A percentile compares a stretch with the other conserved stretches of the same genome.
These are phyloP conservation scores for Litocranius walleri DNA, from an alignment of 2,113 vertebrate genomes.

Conservation along the genomic window DNA sequence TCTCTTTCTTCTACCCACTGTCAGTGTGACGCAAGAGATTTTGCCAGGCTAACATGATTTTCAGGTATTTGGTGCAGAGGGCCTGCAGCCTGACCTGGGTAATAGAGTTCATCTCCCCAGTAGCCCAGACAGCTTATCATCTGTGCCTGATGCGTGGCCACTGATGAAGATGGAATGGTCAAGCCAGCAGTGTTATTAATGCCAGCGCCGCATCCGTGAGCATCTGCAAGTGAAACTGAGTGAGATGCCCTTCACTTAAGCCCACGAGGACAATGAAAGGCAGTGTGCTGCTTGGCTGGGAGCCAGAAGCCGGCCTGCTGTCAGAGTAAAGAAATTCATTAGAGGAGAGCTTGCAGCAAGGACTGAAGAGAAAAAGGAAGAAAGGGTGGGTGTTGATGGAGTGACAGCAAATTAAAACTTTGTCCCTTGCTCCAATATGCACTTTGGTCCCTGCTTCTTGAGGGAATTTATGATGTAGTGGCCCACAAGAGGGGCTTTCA, in stretches of 20 bases:
- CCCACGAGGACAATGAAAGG: constrained; percentile 69
- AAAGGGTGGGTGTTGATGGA: constrained; percentile 2
- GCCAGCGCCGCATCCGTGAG: neutral
- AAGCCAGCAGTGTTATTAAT: constrained; percentile 71
- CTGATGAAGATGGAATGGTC: constrained; percentile 80
- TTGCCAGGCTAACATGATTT: constrained; percentile 37
- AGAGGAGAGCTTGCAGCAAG: constrained; percentile 44
- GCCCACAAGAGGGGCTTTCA: neutral
- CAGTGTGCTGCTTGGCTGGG: neutral
- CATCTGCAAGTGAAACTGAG: constrained; percentile 78
- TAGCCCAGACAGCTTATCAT: constrained; percentile 73
- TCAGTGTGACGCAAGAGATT: neutral
- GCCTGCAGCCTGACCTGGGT: constrained; percentile 56
- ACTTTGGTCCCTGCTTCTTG: neutral
- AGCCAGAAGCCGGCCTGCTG: constrained; percentile 54
- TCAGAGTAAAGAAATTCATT: constrained; percentile 61
- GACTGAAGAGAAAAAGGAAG: neutral
- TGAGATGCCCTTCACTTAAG: constrained; percentile 77
- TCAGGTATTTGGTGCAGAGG: constrained; percentile 60
- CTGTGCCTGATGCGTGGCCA: constrained; percentile 23
- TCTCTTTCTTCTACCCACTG: neutral
- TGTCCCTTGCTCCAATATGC: neutral
- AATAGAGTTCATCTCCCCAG: constrained; percentile 70
- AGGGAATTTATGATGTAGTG: neutral
- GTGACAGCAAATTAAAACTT: constrained; percentile 51